Evolutionary conservation across 2,113 vertebrate species (phyloP), one percentile per base, ranked within the genome.

Genomic region (Mormyrus iriodes): DNA sequence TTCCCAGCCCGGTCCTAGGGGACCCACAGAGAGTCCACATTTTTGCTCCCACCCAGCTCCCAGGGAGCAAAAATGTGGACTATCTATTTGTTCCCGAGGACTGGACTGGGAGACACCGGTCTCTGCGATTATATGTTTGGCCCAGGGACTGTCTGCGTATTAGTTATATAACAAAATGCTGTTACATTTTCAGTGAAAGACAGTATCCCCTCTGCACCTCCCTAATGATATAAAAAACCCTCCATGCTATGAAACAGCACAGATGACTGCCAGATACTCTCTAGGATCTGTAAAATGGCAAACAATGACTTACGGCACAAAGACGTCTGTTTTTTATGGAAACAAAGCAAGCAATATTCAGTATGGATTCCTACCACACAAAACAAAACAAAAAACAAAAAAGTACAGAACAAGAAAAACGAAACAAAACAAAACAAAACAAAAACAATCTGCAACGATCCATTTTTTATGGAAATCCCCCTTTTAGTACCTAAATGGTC

Each of bases 401-500:
- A n/a, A n/a, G n/a, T n/a, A n/a, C n/a, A n/a, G n/a, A n/a, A n/a
- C n/a, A n/a, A n/a, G n/a, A n/a, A n/a, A n/a, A n/a, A 79, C 15
- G 15, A 42, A 42, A 79, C 35, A 42, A 39, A 69, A 31, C n/a
- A 69, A 8, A 79, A 79, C 73, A 79, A 13, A 27, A 76, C 48
- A 84, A 76, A 39, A 44, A 46, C 48, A 2, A 35, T 84, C 8
- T 48, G 21, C 35, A 48, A 42, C 7, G 73, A 79, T 35, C 31
- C 35, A 79, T 8, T 48, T 84, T 84, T 46, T 84, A 84, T 48
- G 44, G 82, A 84, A 48, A 84, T 84, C 82, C 82, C 82, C 46
- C 39, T 48, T 48, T 84, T 46, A 13, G 21, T 0, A 48, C 82
- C 21, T 6, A 84, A 48, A 44, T 84, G 82, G 8, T 46, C 42